A percentile compares a stretch with the other conserved stretches of the same genome.
phyloP scores from a whole-genome alignment of 2,113 vertebrate genomes.

The Calidris pygmaea region DNA sequence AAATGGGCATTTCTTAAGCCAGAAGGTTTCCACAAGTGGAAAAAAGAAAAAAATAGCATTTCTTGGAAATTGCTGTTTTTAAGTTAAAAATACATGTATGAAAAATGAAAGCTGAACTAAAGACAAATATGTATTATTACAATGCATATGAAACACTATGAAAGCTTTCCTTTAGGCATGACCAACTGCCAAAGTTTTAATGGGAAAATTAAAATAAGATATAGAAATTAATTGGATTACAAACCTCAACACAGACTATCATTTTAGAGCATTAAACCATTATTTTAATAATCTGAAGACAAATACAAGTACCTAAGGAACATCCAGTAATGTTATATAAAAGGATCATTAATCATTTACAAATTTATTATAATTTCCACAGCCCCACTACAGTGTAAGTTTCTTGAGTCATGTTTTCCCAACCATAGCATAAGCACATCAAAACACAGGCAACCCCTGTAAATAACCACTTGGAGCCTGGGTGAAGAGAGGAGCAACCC shows the following conservation, averaged over 20 bases:
- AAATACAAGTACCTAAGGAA: not conserved
- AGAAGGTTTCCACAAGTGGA: not conserved
- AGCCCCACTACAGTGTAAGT: not conserved
- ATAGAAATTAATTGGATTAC: not conserved
- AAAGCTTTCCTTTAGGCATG: not conserved
- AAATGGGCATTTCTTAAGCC: not conserved
- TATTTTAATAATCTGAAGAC: not conserved
- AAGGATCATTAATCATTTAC: not conserved
- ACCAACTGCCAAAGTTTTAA: not conserved
- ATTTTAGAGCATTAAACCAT: not conserved
- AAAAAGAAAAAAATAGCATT: not conserved
- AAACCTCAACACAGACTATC: not conserved
- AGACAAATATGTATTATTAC: not conserved
- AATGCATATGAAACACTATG: not conserved
- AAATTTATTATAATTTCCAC: not conserved
- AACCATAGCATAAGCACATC: fast-evolving
- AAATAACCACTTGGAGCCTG: not conserved
- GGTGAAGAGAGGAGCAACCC: no score
- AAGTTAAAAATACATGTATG: not conserved
- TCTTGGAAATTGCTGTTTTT: not conserved
- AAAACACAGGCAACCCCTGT: not conserved
- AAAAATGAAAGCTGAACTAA: not conserved
- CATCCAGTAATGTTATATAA: not conserved
- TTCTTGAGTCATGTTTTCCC: not conserved
- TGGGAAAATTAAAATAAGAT: not conserved